phyloP scores from a whole-genome alignment of 2,113 vertebrate genomes.

The Erpornis zantholeuca region DNA sequence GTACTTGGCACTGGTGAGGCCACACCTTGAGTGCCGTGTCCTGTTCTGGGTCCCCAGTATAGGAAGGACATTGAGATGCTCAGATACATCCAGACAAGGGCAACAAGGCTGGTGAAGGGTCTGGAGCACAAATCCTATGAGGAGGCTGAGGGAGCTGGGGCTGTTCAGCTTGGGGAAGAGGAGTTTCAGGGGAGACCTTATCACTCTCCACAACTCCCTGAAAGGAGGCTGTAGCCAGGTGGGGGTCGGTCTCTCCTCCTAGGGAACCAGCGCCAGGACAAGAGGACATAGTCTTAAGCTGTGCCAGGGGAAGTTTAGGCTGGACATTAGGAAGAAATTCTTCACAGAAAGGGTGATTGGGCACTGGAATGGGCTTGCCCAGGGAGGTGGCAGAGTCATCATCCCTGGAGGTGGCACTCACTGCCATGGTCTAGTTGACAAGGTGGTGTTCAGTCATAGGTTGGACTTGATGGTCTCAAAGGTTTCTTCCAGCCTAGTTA shows the following conservation, averaged over 20 bases:
- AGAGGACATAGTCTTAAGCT: neutral
- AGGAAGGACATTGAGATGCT: neutral
- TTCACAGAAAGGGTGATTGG: neutral
- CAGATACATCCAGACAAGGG: neutral
- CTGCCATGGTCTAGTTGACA: neutral
- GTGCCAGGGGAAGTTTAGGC: rapidly evolving
- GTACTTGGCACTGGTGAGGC: neutral
- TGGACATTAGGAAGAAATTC: neutral
- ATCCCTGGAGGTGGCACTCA: neutral
- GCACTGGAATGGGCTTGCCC: neutral
- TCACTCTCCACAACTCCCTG: neutral
- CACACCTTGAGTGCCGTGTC: neutral
- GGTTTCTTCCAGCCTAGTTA: neutral
- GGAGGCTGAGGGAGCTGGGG: neutral
- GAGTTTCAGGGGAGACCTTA: neutral
- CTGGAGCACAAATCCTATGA: neutral
- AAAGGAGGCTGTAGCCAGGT: neutral
- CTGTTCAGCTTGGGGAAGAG: neutral
- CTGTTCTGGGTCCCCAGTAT: neutral
- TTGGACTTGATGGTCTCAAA: neutral
- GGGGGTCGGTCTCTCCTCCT: neutral
- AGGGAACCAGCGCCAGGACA: neutral
- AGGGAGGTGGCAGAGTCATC: neutral
- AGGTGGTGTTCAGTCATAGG: neutral
- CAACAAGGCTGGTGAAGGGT: neutral